Evolutionary conservation across 2,888 invertebrate species (phyloP), one percentile per base, ranked within the genome.

Genomic region (Punctoribates punctum): DNA sequence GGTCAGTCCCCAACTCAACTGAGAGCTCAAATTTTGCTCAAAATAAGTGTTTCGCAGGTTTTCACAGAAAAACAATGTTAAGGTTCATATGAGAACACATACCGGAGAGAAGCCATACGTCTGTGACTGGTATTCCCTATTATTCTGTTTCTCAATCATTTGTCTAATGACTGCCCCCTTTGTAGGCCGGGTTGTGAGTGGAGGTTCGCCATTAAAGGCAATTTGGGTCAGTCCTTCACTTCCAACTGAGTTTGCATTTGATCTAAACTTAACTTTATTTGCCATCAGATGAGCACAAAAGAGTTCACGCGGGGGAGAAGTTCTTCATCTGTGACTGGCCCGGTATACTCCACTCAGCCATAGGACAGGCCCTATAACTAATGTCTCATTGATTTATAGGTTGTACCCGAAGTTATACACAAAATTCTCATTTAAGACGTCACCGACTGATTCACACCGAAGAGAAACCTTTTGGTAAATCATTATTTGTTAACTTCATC

Each of bases 1-100:
- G 80, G 84, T 75, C 83, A 84, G 57, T 23, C 25, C 23, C 23
- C 4, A 3, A 48, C 13, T n/a, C n/a, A n/a, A n/a, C n/a, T n/a
- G n/a, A n/a, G n/a, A n/a, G n/a, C n/a, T n/a, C n/a, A n/a, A n/a
- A n/a, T n/a, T n/a, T n/a, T n/a, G n/a, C n/a, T n/a, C n/a, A n/a
- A n/a, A n/a, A n/a, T n/a, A n/a, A n/a, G n/a, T n/a, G n/a, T n/a
- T n/a, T n/a, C n/a, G n/a, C n/a, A n/a, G 42, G 6, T 9, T 42
- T 42, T 42, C 13, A 9, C 34, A 85, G 0, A 84, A 83, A 78
- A 85, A 85, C 75, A 83, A 84, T 48, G 81, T 67, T 20, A 67
- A 67, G 65, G 65, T 67, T 20, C 65, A 67, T n/a, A 67, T 67
- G 65, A 67, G 65, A 17, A 67, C 65, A 15, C 62, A 62, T 17